Base-by-base conservation (phyloP, 2,113 vertebrate species). In the Lipotes vexillifer region DNA sequence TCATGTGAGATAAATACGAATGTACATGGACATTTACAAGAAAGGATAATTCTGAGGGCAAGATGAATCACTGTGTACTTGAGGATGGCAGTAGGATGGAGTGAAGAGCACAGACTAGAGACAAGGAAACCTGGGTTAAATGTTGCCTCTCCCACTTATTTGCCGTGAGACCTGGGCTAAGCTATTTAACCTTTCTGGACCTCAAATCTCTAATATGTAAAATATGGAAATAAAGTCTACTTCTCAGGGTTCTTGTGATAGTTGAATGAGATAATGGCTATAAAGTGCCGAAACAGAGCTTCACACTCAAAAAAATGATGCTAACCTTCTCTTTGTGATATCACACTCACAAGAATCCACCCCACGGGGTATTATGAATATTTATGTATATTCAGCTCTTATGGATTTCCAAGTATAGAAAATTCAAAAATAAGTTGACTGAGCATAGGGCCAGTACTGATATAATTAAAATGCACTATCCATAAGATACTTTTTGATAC, bases 21-120 rank as follows among this genome's bases (percentile, higher is more conserved):
- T 1, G 29, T 1, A 44, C 8, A 1, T 1, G 3, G 23, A 57
- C 0, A 0, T 18, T 23, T 3, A 3, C 8, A 5, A 66, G 59
- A 59, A 78, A 41, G 44, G 18, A 63, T 31, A 59, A 8, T 23
- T n/a, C 55, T 33, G 33, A 23, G 85, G 31, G 44, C 18, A 18
- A 78, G 41, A 17, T 17, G 8, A 14, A 49, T 6, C 3, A 2
- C 11, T 2, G 10, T 31, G n/a, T 4, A 6, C 36, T 9, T n/a
- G 21, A 29, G 29, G 41, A 41, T 11, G 49, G 4, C 10, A 10
- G n/a, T 2, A 29, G 46, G 44, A 29, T 1, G 8, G 9, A 17
- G 10, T 0, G 12, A 38, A 11, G 38, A 31, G 7, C 18, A 33
- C 0, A 18, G 55, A 20, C 33, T 25, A n/a, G 14, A 68, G 36